Conservation (phyloP, 2,797 vertebrate species). For the Picus viridis region DNA sequence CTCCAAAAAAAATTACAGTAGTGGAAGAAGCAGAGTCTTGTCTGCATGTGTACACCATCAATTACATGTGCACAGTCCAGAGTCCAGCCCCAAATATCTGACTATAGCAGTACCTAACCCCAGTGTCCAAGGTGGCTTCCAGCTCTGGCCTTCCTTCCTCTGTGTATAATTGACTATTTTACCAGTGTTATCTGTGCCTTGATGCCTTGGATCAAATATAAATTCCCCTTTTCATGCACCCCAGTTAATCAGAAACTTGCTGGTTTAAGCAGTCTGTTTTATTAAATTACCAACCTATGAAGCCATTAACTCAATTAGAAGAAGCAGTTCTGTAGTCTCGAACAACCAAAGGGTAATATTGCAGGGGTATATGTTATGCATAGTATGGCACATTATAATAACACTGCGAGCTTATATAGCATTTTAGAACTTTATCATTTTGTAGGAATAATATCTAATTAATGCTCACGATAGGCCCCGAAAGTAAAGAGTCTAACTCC, state of each 20-base stretch:
- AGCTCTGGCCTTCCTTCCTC: not conserved
- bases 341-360: slow-evolving; percentile 43
- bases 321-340: slow-evolving; percentile 56
- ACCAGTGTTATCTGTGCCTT: not conserved
- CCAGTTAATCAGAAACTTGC: slow-evolving; percentile 73
- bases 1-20: not conserved
- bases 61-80: not conserved
- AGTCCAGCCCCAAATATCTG: not conserved
- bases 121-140: not conserved
- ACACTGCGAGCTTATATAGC: slow-evolving; percentile 38
- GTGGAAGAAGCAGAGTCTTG: not conserved
- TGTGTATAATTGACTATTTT: not conserved
- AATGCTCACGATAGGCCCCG: slow-evolving; percentile 18
- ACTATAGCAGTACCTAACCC: not conserved
- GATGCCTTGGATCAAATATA: slow-evolving; percentile 55
- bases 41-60: not conserved
- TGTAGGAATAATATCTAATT: slow-evolving; percentile 41
- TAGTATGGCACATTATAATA: slow-evolving; percentile 24
- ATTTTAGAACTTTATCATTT: slow-evolving; percentile 47
- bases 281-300: slow-evolving; percentile 76
- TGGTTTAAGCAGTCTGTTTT: slow-evolving; percentile 73
- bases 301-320: slow-evolving; percentile 73
- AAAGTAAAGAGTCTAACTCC: slow-evolving; percentile 26
- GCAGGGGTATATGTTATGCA: slow-evolving; percentile 3
- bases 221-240: slow-evolving; percentile 50